Evolutionary conservation across 2,113 vertebrate genomes (phyloP).

Genomic region (Pygoscelis antarcticus): DNA sequence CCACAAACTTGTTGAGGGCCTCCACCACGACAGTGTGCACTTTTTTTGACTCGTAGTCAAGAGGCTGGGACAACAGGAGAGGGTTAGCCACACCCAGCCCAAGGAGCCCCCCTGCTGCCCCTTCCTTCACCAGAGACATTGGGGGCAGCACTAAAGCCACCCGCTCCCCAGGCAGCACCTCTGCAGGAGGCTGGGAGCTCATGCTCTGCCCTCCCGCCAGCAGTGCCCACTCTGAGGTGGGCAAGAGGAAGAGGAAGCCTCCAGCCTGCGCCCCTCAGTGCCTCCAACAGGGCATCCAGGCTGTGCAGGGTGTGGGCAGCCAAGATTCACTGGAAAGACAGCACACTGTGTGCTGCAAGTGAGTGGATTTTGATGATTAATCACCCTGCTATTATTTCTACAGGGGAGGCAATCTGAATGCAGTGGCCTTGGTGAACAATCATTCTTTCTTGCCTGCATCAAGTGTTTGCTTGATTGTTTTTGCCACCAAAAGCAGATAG

Average conservation of each 20-base stretch:
- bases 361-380: neutral
- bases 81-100: neutral
- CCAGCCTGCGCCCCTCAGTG: neutral
- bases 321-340: neutral
- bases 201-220: neutral
- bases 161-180: neutral
- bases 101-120: neutral
- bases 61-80: conserved; percentile 72
- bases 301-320: neutral
- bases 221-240: neutral
- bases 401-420: neutral
- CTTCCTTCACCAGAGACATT: neutral
- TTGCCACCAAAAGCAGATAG: conserved; percentile 29
- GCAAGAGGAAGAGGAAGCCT: neutral
- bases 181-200: neutral
- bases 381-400: neutral
- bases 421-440: neutral
- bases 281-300: neutral
- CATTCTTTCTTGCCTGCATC: neutral
- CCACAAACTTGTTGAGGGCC: conserved; percentile 94
- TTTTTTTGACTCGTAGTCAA: conserved; percentile 91
- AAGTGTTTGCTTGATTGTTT: neutral
- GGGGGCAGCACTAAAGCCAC: neutral
- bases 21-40: conserved; percentile 94
- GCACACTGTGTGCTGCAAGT: neutral